A percentile compares a stretch with the other conserved stretches of the same genome.
phyloP scores from a whole-genome alignment of 2,113 vertebrate genomes.

The Microcebus tavaratra region DNA sequence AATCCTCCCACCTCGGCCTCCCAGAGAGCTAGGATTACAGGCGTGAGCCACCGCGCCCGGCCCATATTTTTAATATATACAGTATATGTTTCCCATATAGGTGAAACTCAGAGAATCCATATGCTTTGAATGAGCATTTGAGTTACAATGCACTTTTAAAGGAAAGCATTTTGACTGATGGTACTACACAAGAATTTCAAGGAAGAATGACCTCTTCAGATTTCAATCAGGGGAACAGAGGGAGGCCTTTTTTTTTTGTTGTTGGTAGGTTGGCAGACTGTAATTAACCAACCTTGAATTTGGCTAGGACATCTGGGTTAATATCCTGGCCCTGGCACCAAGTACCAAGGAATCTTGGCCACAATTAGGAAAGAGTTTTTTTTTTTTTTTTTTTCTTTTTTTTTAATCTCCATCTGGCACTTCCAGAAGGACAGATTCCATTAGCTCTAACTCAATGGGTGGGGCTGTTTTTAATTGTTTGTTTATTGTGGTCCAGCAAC shows the following conservation, averaged over 20 bases:
- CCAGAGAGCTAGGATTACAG: too few relatives aligned
- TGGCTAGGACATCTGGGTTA: constrained; percentile 72
- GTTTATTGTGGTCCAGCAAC: constrained; percentile 21
- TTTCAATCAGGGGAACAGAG: constrained; percentile 15
- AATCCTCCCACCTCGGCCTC: too few relatives aligned
- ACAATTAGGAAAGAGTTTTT: neutral
- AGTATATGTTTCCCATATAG: neutral
- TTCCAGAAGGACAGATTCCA: constrained; percentile 63
- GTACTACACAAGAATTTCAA: neutral
- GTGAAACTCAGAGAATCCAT: neutral
- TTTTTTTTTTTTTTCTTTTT: neutral
- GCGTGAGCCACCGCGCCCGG: too few relatives aligned
- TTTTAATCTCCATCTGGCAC: constrained; percentile 70
- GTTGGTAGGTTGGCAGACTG: constrained; percentile 43
- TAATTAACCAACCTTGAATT: constrained; percentile 66
- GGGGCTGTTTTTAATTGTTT: constrained; percentile 55
- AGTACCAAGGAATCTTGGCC: constrained; percentile 74
- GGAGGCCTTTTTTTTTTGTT: neutral
- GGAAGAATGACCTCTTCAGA: constrained; percentile 32
- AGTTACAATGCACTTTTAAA: neutral
- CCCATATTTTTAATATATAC: neutral
- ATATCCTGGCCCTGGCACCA: constrained; percentile 71
- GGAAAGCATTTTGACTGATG: neutral
- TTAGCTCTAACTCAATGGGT: constrained; percentile 38
- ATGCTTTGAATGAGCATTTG: constrained; percentile 26